These are phyloP conservation scores for Oreonectes daqikongensis DNA, from an alignment of 2,797 vertebrate genomes.

Conservation along the genomic window DNA sequence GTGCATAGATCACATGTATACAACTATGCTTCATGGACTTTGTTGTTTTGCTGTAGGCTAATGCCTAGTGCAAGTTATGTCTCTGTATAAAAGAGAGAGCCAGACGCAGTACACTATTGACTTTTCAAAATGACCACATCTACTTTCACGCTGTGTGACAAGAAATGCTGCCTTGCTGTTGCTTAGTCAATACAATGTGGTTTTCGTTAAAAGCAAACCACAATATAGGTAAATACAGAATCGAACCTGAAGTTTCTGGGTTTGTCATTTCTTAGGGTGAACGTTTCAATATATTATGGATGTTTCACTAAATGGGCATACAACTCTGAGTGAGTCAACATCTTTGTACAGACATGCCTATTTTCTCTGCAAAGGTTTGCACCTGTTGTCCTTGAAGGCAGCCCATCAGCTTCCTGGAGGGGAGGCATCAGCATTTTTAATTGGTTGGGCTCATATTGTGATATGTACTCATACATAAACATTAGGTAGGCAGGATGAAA, in stretches of 20 bases:
- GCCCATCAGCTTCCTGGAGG: constrained; percentile 32
- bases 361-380: not conserved
- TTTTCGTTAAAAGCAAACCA: constrained; percentile 12
- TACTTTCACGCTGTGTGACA: not conserved
- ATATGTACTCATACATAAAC: constrained; percentile 42
- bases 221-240: not conserved
- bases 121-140: constrained; percentile 2
- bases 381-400: constrained; percentile 40
- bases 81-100: not conserved
- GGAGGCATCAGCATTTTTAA: constrained; percentile 35
- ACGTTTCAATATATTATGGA: constrained; percentile 1
- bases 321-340: not conserved
- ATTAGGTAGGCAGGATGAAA: constrained; percentile 36
- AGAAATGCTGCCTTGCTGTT: not conserved
- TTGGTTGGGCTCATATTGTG: constrained; percentile 33
- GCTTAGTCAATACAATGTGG: constrained; percentile 8
- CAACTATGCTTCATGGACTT: not conserved
- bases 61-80: not conserved
- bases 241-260: not conserved
- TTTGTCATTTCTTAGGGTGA: not conserved
- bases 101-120: not conserved
- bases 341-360: not conserved
- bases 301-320: not conserved
- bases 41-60: not conserved
- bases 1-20: not conserved